These are phyloP conservation scores for Sinocyclocheilus anshuiensis DNA, from an alignment of 2,113 vertebrate species.

Conservation along the genomic window DNA sequence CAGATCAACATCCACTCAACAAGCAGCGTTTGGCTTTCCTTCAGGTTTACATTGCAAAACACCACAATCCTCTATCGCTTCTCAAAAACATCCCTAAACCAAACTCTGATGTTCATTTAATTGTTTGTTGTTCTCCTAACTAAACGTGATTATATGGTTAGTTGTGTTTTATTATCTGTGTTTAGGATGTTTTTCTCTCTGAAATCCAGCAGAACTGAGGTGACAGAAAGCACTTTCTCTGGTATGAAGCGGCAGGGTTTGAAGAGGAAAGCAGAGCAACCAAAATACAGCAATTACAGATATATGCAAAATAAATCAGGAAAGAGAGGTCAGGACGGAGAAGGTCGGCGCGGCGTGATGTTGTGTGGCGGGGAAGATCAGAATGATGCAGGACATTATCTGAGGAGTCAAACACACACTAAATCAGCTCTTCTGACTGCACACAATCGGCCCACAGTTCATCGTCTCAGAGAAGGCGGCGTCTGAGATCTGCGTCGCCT, in stretches of 20 bases:
- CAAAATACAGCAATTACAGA: not conserved
- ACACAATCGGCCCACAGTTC: not conserved
- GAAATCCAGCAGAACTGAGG: not conserved
- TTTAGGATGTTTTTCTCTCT: not conserved
- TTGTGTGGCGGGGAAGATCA: not conserved
- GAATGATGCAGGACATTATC: not conserved
- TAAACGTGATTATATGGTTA: not conserved
- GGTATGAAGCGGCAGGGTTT: not conserved
- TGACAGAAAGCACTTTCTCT: not conserved
- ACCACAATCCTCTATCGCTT: not conserved
- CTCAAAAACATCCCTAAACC: not conserved
- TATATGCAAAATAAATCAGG: conserved; percentile 6
- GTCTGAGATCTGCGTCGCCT: too few species aligned
- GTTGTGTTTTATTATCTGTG: not conserved
- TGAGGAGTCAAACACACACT: not conserved
- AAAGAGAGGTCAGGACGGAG: not conserved
- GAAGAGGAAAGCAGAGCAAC: not conserved
- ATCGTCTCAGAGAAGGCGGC: not conserved
- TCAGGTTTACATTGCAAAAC: not conserved
- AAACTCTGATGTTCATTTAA: not conserved
- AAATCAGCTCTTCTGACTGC: not conserved
- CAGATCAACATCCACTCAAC: not conserved
- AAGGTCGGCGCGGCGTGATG: not conserved
- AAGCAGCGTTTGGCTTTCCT: not conserved
- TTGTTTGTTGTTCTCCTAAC: not conserved